Conservation (phyloP, 2,888 invertebrate genomes). For the Teinopalpus imperialis region DNA sequence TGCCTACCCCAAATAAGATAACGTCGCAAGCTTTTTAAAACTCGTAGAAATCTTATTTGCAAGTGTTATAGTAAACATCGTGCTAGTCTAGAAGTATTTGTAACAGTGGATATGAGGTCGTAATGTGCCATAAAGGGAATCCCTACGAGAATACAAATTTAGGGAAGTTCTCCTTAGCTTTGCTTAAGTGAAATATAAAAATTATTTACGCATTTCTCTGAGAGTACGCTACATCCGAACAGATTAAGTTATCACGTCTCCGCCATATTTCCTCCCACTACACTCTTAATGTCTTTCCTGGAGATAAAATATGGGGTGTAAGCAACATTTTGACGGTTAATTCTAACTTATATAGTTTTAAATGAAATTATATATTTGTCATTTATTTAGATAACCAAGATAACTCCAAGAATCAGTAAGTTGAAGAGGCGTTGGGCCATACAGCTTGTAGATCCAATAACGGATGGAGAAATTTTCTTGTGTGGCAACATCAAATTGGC, state of each 20-base stretch:
- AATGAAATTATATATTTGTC: too few species aligned
- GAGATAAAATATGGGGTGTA: slow-evolving; percentile 17
- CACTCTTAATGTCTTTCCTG: slow-evolving; percentile 20
- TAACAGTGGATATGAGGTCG: slow-evolving; percentile 15
- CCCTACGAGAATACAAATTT: slow-evolving; percentile 19
- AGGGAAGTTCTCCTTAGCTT: slow-evolving; percentile 10
- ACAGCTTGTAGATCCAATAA: too few species aligned
- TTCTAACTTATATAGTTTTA: too few species aligned
- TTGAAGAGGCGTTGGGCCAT: too few species aligned
- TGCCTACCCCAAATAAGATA: too few species aligned
- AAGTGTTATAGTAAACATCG: slow-evolving; percentile 2
- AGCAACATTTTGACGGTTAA: slow-evolving; percentile 8
- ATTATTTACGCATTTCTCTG: slow-evolving; percentile 31
- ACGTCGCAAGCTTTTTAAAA: too few species aligned
- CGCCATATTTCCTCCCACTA: slow-evolving; percentile 23
- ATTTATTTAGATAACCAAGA: too few species aligned
- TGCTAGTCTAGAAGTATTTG: slow-evolving; percentile 1
- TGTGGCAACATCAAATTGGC: too few species aligned
- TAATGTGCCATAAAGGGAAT: slow-evolving; percentile 18
- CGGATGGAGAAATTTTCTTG: too few species aligned
- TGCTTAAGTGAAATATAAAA: slow-evolving; percentile 28
- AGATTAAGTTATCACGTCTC: slow-evolving; percentile 27
- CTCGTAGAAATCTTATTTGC: too few species aligned
- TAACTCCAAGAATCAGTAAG: too few species aligned
- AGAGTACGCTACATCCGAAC: slow-evolving; percentile 24